A percentile compares a stretch with the other conserved stretches of the same genome.
Conservation (phyloP, 2,797 vertebrate genomes). For the Eurystomus glaucurus region DNA sequence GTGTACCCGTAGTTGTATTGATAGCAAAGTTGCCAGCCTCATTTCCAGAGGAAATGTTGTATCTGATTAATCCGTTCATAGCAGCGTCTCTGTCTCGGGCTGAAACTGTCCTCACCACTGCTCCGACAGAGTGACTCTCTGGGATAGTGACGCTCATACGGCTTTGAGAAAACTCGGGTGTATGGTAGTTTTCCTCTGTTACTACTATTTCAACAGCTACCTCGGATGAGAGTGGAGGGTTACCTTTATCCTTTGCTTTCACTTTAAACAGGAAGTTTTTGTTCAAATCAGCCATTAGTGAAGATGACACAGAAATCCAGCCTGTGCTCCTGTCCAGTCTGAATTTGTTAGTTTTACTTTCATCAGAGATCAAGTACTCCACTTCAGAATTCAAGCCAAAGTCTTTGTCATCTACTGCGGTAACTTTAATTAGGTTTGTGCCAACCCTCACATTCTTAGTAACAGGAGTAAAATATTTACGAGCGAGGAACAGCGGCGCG, state of each 20-base stretch:
- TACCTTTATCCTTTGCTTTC: conserved; percentile 93
- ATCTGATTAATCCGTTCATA: conserved; percentile 93
- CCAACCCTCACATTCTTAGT: conserved; percentile 94
- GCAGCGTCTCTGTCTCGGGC: conserved; percentile 92
- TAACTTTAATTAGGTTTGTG: conserved; percentile 90
- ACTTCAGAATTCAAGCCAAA: conserved; percentile 96
- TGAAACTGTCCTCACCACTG: conserved; percentile 90
- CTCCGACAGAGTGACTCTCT: conserved; percentile 92
- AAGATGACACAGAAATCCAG: conserved; percentile 93
- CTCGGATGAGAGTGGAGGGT: conserved; percentile 90
- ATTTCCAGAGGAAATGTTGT: conserved; percentile 93
- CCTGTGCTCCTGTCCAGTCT: conserved; percentile 91
- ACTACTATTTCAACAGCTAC: conserved; percentile 89
- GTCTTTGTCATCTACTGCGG: conserved; percentile 93
- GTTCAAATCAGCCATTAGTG: conserved; percentile 90
- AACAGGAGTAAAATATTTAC: conserved; percentile 93
- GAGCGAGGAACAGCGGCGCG: conserved; percentile 88
- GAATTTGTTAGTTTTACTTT: conserved; percentile 90
- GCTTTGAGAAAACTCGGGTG: conserved; percentile 97
- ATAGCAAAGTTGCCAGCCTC: conserved; percentile 90
- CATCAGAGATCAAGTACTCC: conserved; percentile 89
- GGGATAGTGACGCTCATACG: conserved; percentile 90
- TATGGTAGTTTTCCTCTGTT: conserved; percentile 97
- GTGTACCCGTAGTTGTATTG: conserved; percentile 90
- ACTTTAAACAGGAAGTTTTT: conserved; percentile 89